Base-by-base conservation (phyloP, 2,113 vertebrate species). In the Rhynchopsitta pachyrhyncha region DNA sequence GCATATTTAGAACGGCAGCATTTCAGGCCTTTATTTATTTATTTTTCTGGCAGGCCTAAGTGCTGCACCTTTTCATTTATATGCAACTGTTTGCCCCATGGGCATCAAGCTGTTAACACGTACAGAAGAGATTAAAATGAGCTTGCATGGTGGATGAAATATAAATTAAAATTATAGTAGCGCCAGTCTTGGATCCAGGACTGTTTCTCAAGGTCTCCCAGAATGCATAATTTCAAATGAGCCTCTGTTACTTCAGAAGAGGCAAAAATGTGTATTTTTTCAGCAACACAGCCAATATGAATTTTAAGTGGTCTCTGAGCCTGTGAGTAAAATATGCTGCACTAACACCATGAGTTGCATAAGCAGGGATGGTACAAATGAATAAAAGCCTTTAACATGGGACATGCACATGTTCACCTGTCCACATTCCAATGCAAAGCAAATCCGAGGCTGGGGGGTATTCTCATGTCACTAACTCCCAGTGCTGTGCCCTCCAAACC, bases 141-240 rank as follows among this genome's bases (percentile, higher is more conserved):
- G 96, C 75, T 85, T 66, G 90, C 82, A 73, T 59, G 89, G 76
- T 92, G 96, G 97, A 97, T 97, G 96, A 98, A 97, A 97, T 97
- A 97, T 93, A 98, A 98, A 98, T 98, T 97, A 97, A 97, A 98
- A 97, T 97, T 97, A 98, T 87, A 95, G 93, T 95, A 96, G 97
- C 97, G 97, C 97, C 97, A 97, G 92, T 98, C 96, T 97, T 83
- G 84, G 97, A 97, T 97, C 82, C 80, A 15, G 52, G 95, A 97
- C 95, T 98, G 96, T 97, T 98, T 98, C 96, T 97, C 94, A 92
- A 97, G 95, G 92, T 97, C 92, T 98, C 97, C 95, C 96, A 93
- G 98, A 98, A 98, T 64, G 89, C 92, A 95, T 96, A 89, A 96
- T 97, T 98, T 97, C 97, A 98, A 97, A 97, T 73, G 93, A 98